Conservation (phyloP, 2,888 invertebrate species). For the Drosophila aldrichi region DNA sequence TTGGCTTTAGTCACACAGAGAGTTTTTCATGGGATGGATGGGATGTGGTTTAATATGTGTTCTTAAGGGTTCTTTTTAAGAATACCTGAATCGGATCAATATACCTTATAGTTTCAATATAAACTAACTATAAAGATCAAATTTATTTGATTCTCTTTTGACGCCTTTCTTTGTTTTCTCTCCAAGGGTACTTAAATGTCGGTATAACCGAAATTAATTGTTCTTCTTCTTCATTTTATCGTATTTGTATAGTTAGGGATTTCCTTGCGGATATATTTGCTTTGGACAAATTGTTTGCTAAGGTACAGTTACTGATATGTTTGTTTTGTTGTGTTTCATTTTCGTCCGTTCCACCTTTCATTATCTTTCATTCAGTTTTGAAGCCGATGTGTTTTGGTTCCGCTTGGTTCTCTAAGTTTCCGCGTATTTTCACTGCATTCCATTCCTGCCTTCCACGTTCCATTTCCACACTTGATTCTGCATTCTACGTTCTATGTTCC, state of each 20-base stretch:
- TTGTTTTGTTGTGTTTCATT: conserved; percentile 41
- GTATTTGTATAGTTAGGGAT: conserved; percentile 33
- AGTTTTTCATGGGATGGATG: background rate
- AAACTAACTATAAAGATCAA: background rate
- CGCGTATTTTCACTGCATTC: background rate
- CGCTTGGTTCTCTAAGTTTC: background rate
- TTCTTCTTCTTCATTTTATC: background rate
- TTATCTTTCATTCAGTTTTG: conserved; percentile 2
- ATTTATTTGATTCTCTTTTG: background rate
- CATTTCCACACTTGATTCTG: background rate
- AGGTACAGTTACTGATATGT: conserved; percentile 84
- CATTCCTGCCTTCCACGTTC: background rate
- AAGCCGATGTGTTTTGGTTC: background rate
- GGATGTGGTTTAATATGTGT: too few relatives aligned
- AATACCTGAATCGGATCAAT: background rate
- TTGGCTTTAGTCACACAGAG: background rate
- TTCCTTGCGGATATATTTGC: conserved; percentile 24
- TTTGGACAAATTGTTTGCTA: conserved; percentile 62
- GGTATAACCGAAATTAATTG: conserved; percentile 9
- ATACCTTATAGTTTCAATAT: background rate
- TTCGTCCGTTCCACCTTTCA: conserved; percentile 5
- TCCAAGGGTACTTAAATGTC: conserved; percentile 21
- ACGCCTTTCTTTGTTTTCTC: background rate
- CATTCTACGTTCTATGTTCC: background rate
- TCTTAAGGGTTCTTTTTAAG: background rate